Evolutionary conservation across 2,888 invertebrate species (phyloP), one percentile per base, ranked within the genome.

Genomic region (Spodoptera exigua): DNA sequence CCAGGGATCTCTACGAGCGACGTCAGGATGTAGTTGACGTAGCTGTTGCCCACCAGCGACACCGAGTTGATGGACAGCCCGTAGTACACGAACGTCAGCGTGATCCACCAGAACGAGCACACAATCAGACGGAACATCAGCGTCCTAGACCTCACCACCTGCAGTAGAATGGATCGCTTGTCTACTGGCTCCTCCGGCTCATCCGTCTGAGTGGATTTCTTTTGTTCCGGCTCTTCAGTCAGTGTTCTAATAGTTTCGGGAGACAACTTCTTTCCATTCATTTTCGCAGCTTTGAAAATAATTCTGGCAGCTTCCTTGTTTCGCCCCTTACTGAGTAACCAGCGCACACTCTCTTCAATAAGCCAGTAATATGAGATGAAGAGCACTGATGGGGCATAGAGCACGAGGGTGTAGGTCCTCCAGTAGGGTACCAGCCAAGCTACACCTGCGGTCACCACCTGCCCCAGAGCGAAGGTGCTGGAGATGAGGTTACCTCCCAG

Each of bases 101-200:
- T 96, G 13, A 97, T 95, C 97, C 97, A 97, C 92, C 97, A 97
- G 74, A 97, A 95, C n/a, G 96, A 96, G 70, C 97, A 97, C 49
- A 96, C 95, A 1, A 94, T 73, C 43, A 82, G 91, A 35, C 96
- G 91, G 0, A 92, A 78, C 62, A 95, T 83, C 12, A 96, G 81
- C 16, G 92, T 92, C 41, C 86, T 90, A 0, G 95, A 95, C 55
- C 85, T 90, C 3, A 95, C 53, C 18, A 95, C 91, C 81, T 95
- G 91, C 44, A 84, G 61, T 11, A 74, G 61, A 7, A 91, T 47
- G 0, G 88, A 85, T 0, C 54, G 65, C 40, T 71, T 51, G 13
- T 78, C 70, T 4, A 63, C 70, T 3, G 64, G 46, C 1, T 59
- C 49, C 0, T 51, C 32, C 1, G 60, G 9, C 14, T 11, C 16